Evolutionary conservation across 2,797 vertebrate genomes (phyloP), one percentile per base, ranked within the genome.

Genomic region (Paramormyrops hopkinsi): DNA sequence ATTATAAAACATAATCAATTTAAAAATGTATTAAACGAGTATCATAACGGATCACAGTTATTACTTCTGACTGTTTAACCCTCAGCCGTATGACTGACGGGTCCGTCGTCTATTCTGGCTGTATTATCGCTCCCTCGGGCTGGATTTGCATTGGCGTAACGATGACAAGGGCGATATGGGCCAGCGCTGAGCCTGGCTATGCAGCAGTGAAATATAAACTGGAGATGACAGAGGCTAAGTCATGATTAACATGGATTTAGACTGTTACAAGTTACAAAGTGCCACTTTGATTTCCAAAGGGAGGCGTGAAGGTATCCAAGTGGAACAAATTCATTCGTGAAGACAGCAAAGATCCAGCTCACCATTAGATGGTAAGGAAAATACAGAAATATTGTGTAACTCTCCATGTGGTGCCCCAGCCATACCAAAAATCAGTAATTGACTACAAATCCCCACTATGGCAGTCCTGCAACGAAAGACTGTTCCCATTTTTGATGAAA

Each of bases 201-300:
- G 79, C 44, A 48, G 79, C 79, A 48, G 41, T 6, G 41, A 83
- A 48, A 48, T 44, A 4, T 25, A 48, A 83, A 48, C 19, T 5
- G 9, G 79, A 48, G 37, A 83, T 83, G 79, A 83, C 79, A 83
- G 79, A 83, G 79, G 79, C 44, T 83, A 48, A 22, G 79, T 83
- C 37, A 48, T 9, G 41, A 83, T 83, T 83, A 83, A n/a, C 79
- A 48, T n/a, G 79, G 79, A 22, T 48, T 83, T 83, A 48, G 37
- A 25, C 79, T 11, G 44, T 22, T 48, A 44, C 37, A 48, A 22
- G 79, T 83, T 44, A 83, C 79, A 11, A 22, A 48, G 37, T 83
- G 17, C 9, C 7, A 1, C 44, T 73, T 17, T 73, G 65, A 37
- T 73, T 73, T 73, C 65, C 29, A 37, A 33, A 33, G 65, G 65